These are phyloP conservation scores for Azemiops feae DNA, from an alignment of 2,113 vertebrate genomes.

Conservation along the genomic window DNA sequence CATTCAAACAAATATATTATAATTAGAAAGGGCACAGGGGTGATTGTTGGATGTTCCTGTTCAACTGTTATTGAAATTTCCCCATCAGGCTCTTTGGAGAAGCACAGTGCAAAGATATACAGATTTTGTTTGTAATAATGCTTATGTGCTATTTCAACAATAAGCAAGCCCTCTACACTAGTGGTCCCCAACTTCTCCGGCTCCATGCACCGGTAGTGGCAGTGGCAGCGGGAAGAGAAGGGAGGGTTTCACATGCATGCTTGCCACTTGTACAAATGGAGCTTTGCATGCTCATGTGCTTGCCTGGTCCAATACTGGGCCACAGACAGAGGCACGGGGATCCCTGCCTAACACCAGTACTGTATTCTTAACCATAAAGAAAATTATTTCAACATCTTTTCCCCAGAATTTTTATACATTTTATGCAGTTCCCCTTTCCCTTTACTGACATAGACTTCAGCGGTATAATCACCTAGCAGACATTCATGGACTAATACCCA, in stretches of 20 bases:
- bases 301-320: fast-evolving
- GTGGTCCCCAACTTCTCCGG: not conserved
- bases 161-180: not conserved
- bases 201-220: not conserved
- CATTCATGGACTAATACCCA: not conserved
- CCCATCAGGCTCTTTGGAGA: not conserved
- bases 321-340: not conserved
- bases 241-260: not conserved
- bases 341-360: not conserved
- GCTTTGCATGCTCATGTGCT: not conserved
- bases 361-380: not conserved
- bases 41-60: not conserved
- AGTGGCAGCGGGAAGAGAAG: not conserved
- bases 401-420: not conserved
- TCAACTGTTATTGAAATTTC: not conserved
- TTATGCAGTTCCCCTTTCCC: not conserved
- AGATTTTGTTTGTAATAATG: not conserved
- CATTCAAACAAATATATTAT: not conserved
- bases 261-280: not conserved
- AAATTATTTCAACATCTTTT: not conserved
- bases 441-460: not conserved
- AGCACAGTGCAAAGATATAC: not conserved
- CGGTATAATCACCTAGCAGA: not conserved
- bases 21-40: too few species aligned
- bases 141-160: not conserved